Conservation (phyloP, 2,888 invertebrate species). For the Sesamia inferens region DNA sequence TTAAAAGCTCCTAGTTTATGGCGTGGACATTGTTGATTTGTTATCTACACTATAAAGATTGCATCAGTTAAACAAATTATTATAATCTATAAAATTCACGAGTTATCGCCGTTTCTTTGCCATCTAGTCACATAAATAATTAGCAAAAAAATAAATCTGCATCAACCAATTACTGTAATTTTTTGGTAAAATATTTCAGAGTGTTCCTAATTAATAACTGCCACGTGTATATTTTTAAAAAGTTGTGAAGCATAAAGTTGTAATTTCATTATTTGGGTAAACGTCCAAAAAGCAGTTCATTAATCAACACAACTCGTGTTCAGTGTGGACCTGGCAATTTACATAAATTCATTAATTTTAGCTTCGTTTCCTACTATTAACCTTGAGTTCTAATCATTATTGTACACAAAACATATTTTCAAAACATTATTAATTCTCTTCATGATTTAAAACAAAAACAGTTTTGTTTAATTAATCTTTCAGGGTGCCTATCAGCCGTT, state of each 20-base stretch:
- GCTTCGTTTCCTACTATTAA: slow-evolving; percentile 66
- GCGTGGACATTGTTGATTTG: slow-evolving; percentile 13
- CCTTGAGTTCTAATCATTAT: slow-evolving; percentile 62
- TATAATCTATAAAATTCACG: neutral
- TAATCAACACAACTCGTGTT: slow-evolving; percentile 83
- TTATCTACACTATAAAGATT: slow-evolving; percentile 19
- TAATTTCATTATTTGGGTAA: slow-evolving; percentile 80
- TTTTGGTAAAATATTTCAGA: slow-evolving; percentile 1
- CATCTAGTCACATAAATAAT: neutral
- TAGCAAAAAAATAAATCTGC: neutral
- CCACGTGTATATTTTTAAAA: slow-evolving; percentile 28
- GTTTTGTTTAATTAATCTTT: neutral
- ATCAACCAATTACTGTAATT: neutral
- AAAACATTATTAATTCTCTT: slow-evolving; percentile 28
- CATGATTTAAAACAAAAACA: slow-evolving; percentile 20
- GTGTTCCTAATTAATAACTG: slow-evolving; percentile 41
- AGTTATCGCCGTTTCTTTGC: neutral
- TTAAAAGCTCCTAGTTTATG: slow-evolving; percentile 43
- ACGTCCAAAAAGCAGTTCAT: slow-evolving; percentile 79
- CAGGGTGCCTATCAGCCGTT: slow-evolving; percentile 11
- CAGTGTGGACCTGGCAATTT: slow-evolving; percentile 74
- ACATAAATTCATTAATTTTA: slow-evolving; percentile 83
- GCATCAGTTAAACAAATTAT: slow-evolving; percentile 2
- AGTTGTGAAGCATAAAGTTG: slow-evolving; percentile 44
- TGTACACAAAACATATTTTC: slow-evolving; percentile 39